These are phyloP conservation scores for Ceriagrion tenellum DNA, from an alignment of 2,888 invertebrate species.

Conservation along the genomic window DNA sequence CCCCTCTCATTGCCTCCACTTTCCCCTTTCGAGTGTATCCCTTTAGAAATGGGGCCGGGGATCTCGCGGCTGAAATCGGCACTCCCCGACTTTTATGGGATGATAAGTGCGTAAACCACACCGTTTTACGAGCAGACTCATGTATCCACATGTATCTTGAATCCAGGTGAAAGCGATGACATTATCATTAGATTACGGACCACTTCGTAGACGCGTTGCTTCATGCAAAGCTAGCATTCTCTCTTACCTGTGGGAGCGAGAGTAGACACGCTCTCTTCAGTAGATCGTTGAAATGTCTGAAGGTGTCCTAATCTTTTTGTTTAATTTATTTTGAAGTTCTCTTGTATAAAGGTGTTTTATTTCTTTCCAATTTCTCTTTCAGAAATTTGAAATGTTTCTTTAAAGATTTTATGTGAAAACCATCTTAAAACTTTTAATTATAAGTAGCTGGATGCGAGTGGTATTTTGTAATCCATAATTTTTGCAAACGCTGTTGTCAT, in stretches of 20 bases:
- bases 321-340: neutral
- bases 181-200: neutral
- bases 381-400: too few species aligned
- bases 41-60: neutral
- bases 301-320: neutral
- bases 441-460: too few species aligned
- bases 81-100: slow-evolving; percentile 15
- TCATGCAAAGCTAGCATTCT: neutral
- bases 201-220: neutral
- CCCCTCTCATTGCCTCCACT: neutral
- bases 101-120: neutral
- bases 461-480: too few species aligned
- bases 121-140: slow-evolving; percentile 19
- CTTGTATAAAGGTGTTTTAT: neutral
- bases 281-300: neutral
- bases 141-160: neutral
- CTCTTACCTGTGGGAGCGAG: neutral
- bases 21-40: neutral
- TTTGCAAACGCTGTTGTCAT: too few species aligned
- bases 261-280: neutral
- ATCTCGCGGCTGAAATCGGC: slow-evolving; percentile 8
- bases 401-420: too few species aligned
- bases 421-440: too few species aligned
- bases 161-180: neutral
- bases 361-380: neutral